Conservation (phyloP, 2,888 invertebrate genomes). For the Drosophila atroscutellata region DNA sequence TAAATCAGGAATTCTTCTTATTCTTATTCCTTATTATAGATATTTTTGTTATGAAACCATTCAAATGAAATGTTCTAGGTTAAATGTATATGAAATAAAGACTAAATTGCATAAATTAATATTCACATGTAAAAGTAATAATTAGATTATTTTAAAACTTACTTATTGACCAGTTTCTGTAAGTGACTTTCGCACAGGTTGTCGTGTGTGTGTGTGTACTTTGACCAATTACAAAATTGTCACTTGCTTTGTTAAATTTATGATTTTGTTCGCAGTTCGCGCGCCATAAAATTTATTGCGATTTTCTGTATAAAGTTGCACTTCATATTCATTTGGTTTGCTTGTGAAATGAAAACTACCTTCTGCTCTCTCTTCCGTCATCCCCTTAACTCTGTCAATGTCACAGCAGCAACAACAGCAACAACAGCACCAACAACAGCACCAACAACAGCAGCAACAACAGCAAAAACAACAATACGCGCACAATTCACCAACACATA, state of each 20-base stretch:
- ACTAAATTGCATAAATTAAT: not conserved
- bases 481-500: constrained; percentile 70
- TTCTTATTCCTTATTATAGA: not conserved
- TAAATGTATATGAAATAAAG: not conserved
- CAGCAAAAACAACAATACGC: constrained; percentile 44
- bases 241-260: constrained; percentile 45
- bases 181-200: not conserved
- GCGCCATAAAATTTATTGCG: constrained; percentile 56
- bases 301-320: constrained; percentile 49
- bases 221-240: constrained; percentile 39
- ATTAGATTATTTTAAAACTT: constrained; percentile 23
- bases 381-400: constrained; percentile 57
- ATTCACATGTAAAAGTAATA: not conserved
- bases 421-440: constrained; percentile 19
- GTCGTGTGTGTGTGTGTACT: not conserved
- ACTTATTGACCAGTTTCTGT: constrained; percentile 39
- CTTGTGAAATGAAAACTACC: constrained; percentile 29
- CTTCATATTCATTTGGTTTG: constrained; percentile 36
- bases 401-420: constrained; percentile 37
- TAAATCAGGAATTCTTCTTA: not conserved
- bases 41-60: no score
- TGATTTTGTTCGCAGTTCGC: constrained; percentile 37
- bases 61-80: not conserved
- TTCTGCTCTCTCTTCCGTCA: not conserved
- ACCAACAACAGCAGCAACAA: constrained; percentile 7